These are phyloP conservation scores for Otis tarda DNA, from an alignment of 2,113 vertebrate genomes.

Conservation along the genomic window DNA sequence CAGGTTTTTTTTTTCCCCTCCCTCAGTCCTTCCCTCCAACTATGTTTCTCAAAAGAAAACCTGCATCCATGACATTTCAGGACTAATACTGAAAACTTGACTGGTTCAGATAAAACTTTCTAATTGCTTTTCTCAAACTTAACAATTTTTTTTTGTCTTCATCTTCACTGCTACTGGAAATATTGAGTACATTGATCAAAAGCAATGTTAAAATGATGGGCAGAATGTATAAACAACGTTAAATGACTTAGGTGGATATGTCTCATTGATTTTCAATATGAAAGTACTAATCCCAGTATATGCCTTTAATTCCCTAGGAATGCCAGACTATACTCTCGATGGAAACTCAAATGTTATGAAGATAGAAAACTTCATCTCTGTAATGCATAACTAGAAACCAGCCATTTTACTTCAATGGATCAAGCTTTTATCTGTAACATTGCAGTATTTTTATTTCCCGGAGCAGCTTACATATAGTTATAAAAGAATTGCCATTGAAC, in stretches of 20 bases:
- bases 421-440: neutral
- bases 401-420: neutral
- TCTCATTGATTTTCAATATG: neutral
- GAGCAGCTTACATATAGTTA: neutral
- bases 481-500: neutral
- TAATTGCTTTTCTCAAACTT: neutral
- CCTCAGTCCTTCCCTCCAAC: neutral
- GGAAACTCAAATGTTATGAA: neutral
- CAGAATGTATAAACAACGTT: neutral
- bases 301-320: neutral
- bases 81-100: neutral
- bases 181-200: neutral
- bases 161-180: neutral
- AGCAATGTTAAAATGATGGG: neutral
- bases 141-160: neutral
- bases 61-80: neutral
- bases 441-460: neutral
- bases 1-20: fast-evolving
- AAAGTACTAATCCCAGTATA: neutral
- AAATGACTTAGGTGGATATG: neutral
- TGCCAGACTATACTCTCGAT: neutral
- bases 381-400: neutral
- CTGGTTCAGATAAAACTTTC: neutral
- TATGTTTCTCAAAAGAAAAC: neutral
- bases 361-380: neutral